Evolutionary conservation across 2,113 vertebrate species (phyloP).

Genomic region (Pelmatolapia mariae): DNA sequence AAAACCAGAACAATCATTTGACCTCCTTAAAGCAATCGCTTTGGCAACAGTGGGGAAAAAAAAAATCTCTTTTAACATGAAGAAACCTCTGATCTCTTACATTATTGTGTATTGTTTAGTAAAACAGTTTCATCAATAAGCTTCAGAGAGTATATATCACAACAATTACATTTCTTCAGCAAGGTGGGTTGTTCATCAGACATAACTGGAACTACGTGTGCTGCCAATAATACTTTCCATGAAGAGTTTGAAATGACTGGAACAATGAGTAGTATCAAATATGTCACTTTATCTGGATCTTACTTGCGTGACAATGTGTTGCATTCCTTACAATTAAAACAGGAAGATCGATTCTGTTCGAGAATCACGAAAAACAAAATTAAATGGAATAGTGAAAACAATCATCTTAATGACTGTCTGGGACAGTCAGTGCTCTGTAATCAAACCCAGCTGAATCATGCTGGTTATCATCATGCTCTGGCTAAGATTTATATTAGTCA

Average conservation of each 20-base stretch:
- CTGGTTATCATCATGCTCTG: conserved; percentile 23
- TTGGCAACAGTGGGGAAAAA: neutral
- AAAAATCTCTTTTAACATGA: neutral
- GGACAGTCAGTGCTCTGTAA: conserved; percentile 41
- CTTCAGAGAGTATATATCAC: neutral
- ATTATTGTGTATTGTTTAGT: neutral
- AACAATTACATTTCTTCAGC: neutral
- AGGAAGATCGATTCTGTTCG: neutral
- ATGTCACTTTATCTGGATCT: neutral
- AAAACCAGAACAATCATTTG: neutral
- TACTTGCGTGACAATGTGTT: neutral
- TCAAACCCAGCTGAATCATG: conserved; percentile 56
- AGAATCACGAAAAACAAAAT: neutral
- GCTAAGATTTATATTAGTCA: conserved; percentile 49
- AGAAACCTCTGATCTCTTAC: neutral
- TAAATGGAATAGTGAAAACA: conserved; percentile 11
- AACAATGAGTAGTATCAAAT: neutral
- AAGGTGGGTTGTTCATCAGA: neutral
- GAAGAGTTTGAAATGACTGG: neutral
- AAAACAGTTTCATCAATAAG: neutral
- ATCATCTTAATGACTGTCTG: conserved; percentile 32
- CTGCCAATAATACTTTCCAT: neutral
- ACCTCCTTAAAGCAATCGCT: neutral
- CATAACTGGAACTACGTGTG: neutral
- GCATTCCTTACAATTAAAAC: neutral